Evolutionary conservation across 2,113 vertebrate species (phyloP).

Genomic region (Lepisosteus oculatus): DNA sequence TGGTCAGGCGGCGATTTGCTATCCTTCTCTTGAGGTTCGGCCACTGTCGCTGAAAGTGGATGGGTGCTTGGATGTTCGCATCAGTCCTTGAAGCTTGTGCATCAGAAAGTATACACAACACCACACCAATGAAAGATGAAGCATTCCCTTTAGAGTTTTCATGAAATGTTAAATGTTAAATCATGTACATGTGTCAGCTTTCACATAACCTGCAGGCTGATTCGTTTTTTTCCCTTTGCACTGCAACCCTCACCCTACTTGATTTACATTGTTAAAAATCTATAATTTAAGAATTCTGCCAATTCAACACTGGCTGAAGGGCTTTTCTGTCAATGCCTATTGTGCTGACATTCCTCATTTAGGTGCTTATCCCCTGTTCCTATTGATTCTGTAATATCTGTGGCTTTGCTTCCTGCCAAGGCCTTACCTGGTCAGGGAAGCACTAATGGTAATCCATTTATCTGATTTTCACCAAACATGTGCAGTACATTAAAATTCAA

Average conservation of each 20-base stretch:
- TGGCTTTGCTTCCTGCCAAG: not conserved
- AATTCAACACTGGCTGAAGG: not conserved
- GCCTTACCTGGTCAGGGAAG: not conserved
- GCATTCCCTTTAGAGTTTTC: no score
- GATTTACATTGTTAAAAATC: not conserved
- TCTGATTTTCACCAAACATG: not conserved
- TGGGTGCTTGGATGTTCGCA: no score
- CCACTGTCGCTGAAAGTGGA: no score
- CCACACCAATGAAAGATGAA: no score
- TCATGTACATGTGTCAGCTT: no score
- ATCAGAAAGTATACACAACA: no score
- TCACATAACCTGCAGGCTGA: no score
- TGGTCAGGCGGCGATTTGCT: no score
- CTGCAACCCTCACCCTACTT: not conserved
- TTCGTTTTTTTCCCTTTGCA: not conserved
- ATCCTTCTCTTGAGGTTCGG: no score
- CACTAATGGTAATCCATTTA: not conserved
- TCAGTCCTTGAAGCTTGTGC: no score
- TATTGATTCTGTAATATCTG: conserved; percentile 6
- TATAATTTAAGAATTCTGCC: not conserved
- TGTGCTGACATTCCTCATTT: not conserved
- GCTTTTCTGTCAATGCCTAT: not conserved
- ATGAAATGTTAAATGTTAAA: no score
- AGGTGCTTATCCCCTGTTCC: not conserved
- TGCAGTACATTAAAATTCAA: not conserved